A percentile compares a stretch with the other conserved stretches of the same genome.
Conservation (phyloP, 2,113 vertebrate genomes). For the Orycteropus afer region DNA sequence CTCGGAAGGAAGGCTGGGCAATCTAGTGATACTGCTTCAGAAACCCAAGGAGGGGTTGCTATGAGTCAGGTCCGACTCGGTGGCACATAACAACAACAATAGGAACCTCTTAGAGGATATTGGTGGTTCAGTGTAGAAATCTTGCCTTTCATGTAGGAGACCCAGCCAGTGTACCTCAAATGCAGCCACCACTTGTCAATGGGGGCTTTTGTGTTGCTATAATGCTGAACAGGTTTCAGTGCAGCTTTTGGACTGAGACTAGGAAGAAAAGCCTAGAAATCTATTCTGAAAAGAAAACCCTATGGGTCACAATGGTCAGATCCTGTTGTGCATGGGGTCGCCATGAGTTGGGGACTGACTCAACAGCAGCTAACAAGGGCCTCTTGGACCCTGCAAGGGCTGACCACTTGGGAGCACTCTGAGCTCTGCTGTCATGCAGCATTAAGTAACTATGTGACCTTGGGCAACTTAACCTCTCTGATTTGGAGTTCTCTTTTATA, state of each 20-base stretch:
- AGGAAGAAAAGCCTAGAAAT: not conserved
- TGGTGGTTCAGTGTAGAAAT: not conserved
- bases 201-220: not conserved
- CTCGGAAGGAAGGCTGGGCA: too few relatives aligned
- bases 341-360: not conserved
- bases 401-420: accelerated
- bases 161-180: not conserved
- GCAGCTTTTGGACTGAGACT: not conserved
- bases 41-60: too few relatives aligned
- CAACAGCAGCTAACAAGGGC: not conserved
- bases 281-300: not conserved
- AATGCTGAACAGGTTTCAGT: not conserved
- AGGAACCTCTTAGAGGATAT: not conserved
- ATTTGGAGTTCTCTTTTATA: not conserved
- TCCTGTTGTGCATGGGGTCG: not conserved
- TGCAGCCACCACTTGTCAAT: not conserved
- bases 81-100: too few relatives aligned
- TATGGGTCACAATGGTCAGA: not conserved
- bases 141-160: not conserved
- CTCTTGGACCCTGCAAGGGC: not conserved
- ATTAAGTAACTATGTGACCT: not conserved
- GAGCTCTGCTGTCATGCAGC: not conserved
- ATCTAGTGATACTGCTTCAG: too few relatives aligned
- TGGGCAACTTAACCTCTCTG: not conserved
- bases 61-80: too few relatives aligned